phyloP scores from a whole-genome alignment of 2,888 invertebrate species.

The Sylvicola fuscatus region DNA sequence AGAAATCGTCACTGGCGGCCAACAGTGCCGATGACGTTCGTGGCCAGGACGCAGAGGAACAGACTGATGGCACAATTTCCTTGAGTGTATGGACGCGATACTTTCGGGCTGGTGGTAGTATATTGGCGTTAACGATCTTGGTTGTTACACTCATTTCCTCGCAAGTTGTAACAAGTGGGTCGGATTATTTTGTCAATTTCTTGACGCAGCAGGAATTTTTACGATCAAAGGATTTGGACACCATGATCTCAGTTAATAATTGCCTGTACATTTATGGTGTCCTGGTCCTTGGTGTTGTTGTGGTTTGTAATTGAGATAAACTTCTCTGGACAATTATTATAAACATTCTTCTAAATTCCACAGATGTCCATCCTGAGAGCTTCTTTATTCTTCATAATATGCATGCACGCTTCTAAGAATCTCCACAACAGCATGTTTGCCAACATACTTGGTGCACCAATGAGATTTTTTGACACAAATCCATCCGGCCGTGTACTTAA shows the following conservation, averaged over 20 bases:
- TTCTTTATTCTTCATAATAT: conserved; percentile 49
- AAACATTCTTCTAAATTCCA: conserved; percentile 1
- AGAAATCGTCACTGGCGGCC: neutral
- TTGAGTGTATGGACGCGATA: conserved; percentile 25
- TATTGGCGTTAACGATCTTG: conserved; percentile 25
- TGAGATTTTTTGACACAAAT: conserved; percentile 73
- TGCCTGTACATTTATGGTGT: conserved; percentile 23
- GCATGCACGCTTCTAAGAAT: conserved; percentile 51
- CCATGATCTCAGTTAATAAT: conserved; percentile 17
- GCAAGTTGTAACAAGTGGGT: conserved; percentile 33
- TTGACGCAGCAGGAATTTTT: conserved; percentile 29
- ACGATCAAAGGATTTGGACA: conserved; percentile 14
- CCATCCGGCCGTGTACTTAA: conserved; percentile 56
- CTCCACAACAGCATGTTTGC: conserved; percentile 75
- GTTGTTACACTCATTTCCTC: conserved; percentile 29
- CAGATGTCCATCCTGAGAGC: conserved; percentile 34
- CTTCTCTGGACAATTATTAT: neutral
- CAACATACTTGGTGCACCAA: conserved; percentile 51
- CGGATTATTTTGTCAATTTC: conserved; percentile 39
- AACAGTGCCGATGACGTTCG: neutral
- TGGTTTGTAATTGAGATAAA: conserved; percentile 9
- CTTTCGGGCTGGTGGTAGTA: conserved; percentile 29
- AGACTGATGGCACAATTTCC: conserved; percentile 24
- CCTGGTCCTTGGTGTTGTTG: conserved; percentile 20
- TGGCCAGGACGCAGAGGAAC: conserved; percentile 19